Conservation (phyloP, 1,140 invertebrate species). For the Gryon sp. region DNA sequence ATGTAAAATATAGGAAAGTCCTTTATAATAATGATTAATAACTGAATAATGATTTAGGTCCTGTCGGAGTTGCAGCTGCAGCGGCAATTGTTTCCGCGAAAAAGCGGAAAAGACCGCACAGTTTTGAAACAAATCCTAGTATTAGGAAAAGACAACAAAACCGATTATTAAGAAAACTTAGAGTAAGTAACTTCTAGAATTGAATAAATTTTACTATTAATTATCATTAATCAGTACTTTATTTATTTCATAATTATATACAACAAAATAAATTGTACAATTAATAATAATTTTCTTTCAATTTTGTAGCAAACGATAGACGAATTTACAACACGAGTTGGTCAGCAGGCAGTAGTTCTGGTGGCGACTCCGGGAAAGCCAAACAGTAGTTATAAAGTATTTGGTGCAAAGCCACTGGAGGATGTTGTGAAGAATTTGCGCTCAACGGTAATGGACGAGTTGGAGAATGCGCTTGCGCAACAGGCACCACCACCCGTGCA, state of each 20-base stretch:
- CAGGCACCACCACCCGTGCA: conserved; percentile 95
- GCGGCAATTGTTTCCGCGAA: conserved; percentile 98
- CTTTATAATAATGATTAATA: no score
- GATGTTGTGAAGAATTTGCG: conserved; percentile 96
- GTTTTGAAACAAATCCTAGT: conserved; percentile 98
- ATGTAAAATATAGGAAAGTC: conserved; percentile 1
- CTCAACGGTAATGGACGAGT: conserved; percentile 95
- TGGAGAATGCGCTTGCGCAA: conserved; percentile 94
- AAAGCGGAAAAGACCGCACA: conserved; percentile 96
- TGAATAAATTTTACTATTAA: no score
- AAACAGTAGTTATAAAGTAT: conserved; percentile 96
- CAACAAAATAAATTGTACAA: no score
- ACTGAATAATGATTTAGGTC: conserved; percentile 81
- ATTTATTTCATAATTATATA: no score
- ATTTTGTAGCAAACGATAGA: conserved; percentile 93
- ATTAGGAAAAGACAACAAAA: conserved; percentile 98
- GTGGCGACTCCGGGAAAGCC: conserved; percentile 98
- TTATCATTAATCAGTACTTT: conserved; percentile 3
- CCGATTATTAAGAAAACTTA: conserved; percentile 91
- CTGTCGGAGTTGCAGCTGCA: conserved; percentile 96
- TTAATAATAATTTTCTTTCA: background rate
- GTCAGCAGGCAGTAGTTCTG: conserved; percentile 97
- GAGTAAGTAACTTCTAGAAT: conserved; percentile 85
- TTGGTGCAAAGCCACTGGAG: conserved; percentile 97
- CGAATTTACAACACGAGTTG: conserved; percentile 97